phyloP scores from a whole-genome alignment of 1,140 invertebrate genomes.

The Pristionchus pacificus region DNA sequence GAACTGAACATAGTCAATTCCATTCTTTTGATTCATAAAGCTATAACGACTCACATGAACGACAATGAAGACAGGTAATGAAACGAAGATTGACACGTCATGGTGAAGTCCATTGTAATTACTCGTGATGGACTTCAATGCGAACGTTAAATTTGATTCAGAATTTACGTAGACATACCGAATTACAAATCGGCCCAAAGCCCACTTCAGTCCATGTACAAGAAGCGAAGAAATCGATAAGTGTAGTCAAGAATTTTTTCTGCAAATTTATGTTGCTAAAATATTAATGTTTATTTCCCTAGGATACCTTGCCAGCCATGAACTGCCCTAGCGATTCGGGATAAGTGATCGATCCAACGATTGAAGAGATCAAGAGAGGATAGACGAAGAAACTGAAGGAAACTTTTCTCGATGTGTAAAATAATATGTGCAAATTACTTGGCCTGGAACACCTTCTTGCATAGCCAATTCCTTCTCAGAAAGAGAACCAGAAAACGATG shows the following conservation, averaged over 20 bases:
- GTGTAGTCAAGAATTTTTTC: constrained; percentile 62
- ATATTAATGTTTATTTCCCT: constrained; percentile 5
- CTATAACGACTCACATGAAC: constrained; percentile 85
- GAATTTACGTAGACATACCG: constrained; percentile 79
- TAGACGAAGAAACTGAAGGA: constrained; percentile 78
- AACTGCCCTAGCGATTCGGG: constrained; percentile 80
- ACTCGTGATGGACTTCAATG: constrained; percentile 73
- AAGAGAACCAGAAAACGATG: constrained; percentile 90
- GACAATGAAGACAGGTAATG: constrained; percentile 76
- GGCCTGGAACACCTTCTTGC: constrained; percentile 88
- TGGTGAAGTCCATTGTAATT: constrained; percentile 75
- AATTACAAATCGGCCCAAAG: constrained; percentile 61
- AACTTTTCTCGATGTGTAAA: no score
- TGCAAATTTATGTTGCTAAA: constrained; percentile 32
- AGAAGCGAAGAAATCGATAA: constrained; percentile 84
- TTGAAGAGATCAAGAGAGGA: constrained; percentile 75
- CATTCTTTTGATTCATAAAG: no score
- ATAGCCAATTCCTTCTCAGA: constrained; percentile 83
- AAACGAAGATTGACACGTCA: constrained; percentile 78
- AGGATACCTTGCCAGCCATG: constrained; percentile 77
- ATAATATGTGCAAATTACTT: constrained; percentile 72
- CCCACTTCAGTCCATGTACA: constrained; percentile 97
- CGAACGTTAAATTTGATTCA: no score
- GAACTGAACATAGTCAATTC: no score
- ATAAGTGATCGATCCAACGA: constrained; percentile 78